These are phyloP conservation scores for Campaea margaritaria DNA, from an alignment of 2,888 invertebrate genomes.

Conservation along the genomic window DNA sequence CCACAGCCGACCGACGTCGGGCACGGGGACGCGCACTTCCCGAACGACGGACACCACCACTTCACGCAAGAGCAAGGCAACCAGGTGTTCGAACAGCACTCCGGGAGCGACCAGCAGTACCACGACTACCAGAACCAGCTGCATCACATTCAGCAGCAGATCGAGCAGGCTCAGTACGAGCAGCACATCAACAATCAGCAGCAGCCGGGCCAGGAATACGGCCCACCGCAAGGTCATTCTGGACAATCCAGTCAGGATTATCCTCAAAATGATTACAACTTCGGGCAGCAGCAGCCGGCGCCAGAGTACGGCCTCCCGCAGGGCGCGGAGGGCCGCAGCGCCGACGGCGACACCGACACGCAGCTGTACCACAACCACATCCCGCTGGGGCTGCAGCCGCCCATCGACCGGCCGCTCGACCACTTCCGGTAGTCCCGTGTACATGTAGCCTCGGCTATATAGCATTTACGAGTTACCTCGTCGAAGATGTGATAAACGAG, in stretches of 20 bases:
- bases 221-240: constrained; percentile 30
- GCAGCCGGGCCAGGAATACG: constrained; percentile 47
- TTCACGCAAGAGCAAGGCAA: constrained; percentile 71
- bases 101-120: constrained; percentile 64
- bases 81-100: constrained; percentile 75
- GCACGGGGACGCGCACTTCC: constrained; percentile 52
- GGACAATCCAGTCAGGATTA: constrained; percentile 24
- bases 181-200: constrained; percentile 58
- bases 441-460: not conserved
- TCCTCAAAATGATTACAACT: constrained; percentile 47
- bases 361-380: constrained; percentile 77
- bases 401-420: constrained; percentile 76
- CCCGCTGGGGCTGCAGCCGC: constrained; percentile 75
- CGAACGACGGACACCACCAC: constrained; percentile 59
- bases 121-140: constrained; percentile 70
- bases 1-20: constrained; percentile 58
- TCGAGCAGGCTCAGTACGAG: constrained; percentile 68
- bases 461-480: constrained; percentile 39
- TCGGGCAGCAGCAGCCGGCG: constrained; percentile 46
- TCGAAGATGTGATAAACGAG: constrained; percentile 51
- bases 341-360: constrained; percentile 50
- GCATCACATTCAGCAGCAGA: constrained; percentile 74
- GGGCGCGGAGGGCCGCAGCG: constrained; percentile 73
- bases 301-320: constrained; percentile 69
- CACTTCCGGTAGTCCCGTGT: constrained; percentile 66